Base-by-base conservation (phyloP, 2,888 invertebrate genomes). In the Calephelis perditalis region DNA sequence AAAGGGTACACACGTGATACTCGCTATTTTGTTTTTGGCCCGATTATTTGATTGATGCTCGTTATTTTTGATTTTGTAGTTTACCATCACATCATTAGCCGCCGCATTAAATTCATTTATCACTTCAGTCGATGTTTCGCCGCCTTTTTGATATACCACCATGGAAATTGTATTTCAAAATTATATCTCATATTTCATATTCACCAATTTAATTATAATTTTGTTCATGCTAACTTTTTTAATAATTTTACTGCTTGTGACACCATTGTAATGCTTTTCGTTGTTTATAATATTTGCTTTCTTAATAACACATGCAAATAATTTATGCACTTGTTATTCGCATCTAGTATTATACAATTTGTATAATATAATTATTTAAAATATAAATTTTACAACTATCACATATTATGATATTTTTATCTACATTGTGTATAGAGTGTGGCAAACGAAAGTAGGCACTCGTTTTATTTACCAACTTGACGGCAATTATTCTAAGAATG, bases 1-100 rank as follows among this genome's bases (percentile, higher is more conserved):
- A 89, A 87, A 89, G 89, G 89, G 90, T 90, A 90, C 84, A 82
- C 78, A 82, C 83, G 79, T 86, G 79, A 65, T 65, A 59, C 61
- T 85, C 84, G 81, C 84, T 82, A 81, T 84, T 84, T 82, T 80
- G 76, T 75, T 78, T 80, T 81, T 82, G 81, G 82, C 82, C 78
- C 82, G 77, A 77, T 74, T 74, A 75, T 78, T 79, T 80, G 79
- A 75, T 76, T 84, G 82, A 82, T 79, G 80, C 80, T 79, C 80
- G 77, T 82, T 84, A 75, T 75, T 73, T 75, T 78, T 80, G 75
- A 62, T 65, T 69, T 70, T 60, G 57, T 54, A 59, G 57, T 52
- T 52, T 35, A 52, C 61, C 37, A 62, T 66, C 67, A 65, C 55
- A 56, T 36, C 36, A 54, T 52, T 35, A 52, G 54, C n/a, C 59